Conservation (phyloP, 2,797 vertebrate species). For the Poecilia picta region DNA sequence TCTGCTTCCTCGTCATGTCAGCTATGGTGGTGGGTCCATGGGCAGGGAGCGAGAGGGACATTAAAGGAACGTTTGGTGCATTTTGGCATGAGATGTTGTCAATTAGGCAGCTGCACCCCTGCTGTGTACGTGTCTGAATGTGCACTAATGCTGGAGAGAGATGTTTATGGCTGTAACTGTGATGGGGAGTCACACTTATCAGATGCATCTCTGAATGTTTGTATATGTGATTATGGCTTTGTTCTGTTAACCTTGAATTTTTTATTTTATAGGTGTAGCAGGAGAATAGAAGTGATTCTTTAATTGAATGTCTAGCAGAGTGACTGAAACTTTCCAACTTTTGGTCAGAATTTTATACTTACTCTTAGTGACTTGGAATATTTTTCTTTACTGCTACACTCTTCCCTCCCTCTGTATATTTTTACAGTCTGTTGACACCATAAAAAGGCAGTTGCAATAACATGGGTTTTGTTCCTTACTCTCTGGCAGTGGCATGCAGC, state of each 20-base stretch:
- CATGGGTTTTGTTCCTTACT: constrained; percentile 7
- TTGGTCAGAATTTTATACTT: not conserved
- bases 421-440: constrained; percentile 7
- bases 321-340: not conserved
- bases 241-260: not conserved
- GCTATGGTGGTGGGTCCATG: constrained; percentile 64
- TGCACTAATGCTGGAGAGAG: constrained; percentile 38
- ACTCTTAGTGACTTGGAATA: not conserved
- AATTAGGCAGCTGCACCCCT: constrained; percentile 74
- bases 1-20: constrained; percentile 77
- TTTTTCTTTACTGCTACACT: not conserved
- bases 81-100: constrained; percentile 74
- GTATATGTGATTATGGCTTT: not conserved
- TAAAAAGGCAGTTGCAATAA: constrained; percentile 15
- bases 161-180: constrained; percentile 30
- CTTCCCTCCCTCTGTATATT: constrained; percentile 1
- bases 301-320: not conserved
- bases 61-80: constrained; percentile 69
- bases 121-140: constrained; percentile 43
- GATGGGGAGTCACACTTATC: constrained; percentile 32
- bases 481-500: not conserved
- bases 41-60: constrained; percentile 61
- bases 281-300: not conserved
- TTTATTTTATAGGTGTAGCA: not conserved
- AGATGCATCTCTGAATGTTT: not conserved